Conservation (phyloP, 2,113 vertebrate species). For the Casuarius casuarius region DNA sequence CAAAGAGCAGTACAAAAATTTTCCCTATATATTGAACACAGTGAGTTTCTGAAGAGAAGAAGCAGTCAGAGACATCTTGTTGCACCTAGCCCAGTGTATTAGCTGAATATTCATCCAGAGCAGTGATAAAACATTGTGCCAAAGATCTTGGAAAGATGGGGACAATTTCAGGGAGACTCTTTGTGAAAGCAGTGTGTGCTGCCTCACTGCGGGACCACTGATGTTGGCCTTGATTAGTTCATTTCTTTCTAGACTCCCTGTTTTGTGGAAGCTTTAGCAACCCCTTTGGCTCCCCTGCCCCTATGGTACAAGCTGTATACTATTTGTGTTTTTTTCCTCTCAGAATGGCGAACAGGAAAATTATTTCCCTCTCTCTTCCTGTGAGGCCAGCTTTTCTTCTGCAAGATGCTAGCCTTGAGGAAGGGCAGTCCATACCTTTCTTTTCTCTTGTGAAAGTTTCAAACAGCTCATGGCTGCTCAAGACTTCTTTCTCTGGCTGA, state of each 20-base stretch:
- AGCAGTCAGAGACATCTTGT: not conserved
- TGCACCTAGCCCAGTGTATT: not conserved
- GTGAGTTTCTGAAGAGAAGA: not conserved
- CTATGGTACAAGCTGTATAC: not conserved
- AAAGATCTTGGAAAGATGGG: not conserved
- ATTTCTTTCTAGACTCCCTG: not conserved
- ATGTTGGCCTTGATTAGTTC: not conserved
- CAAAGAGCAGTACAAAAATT: not conserved
- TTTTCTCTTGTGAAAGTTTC: not conserved
- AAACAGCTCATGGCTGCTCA: not conserved
- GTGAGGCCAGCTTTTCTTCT: not conserved
- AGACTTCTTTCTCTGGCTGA: not conserved
- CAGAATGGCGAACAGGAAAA: not conserved
- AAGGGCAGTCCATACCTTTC: not conserved
- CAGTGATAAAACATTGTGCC: not conserved
- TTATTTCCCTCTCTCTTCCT: not conserved
- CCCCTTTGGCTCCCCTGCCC: not conserved
- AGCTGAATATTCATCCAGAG: not conserved
- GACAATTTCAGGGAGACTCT: not conserved
- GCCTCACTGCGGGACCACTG: not conserved
- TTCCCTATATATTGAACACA: not conserved
- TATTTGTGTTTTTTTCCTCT: not conserved
- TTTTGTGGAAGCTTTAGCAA: not conserved
- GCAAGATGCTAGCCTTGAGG: not conserved
- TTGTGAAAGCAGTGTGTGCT: not conserved